These are phyloP conservation scores for Ctena decussata DNA, from an alignment of 2,888 invertebrate species.

Conservation along the genomic window DNA sequence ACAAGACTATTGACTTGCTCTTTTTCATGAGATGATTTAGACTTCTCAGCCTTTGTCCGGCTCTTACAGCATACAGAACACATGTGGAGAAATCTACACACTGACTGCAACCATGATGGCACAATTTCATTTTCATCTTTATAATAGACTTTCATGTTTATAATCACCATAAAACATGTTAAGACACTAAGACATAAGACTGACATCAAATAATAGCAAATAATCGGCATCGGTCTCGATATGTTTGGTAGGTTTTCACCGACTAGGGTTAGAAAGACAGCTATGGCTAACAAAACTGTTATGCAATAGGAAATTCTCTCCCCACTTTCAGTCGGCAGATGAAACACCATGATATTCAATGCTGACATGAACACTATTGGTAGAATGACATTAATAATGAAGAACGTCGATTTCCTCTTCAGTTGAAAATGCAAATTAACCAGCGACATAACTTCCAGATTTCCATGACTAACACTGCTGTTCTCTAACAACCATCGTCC, in stretches of 20 bases:
- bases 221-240: background rate
- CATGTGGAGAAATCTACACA: background rate
- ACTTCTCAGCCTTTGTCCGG: too few species aligned
- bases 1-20: too few species aligned
- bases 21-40: too few species aligned
- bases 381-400: background rate
- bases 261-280: background rate
- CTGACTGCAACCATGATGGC: background rate
- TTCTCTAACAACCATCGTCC: background rate
- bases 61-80: background rate
- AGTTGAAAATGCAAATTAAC: background rate
- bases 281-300: background rate
- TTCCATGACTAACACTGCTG: background rate
- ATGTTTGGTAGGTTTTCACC: background rate
- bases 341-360: background rate
- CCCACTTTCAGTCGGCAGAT: background rate
- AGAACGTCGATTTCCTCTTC: background rate
- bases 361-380: background rate
- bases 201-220: background rate
- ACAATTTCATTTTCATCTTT: background rate
- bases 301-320: background rate
- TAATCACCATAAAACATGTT: background rate
- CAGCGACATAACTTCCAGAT: background rate
- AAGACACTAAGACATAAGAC: background rate
- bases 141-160: background rate